Percentiles rank a stretch among this genome's conserved stretches.
Conservation (phyloP, 2,797 vertebrate species). For the Mus minutoides region DNA sequence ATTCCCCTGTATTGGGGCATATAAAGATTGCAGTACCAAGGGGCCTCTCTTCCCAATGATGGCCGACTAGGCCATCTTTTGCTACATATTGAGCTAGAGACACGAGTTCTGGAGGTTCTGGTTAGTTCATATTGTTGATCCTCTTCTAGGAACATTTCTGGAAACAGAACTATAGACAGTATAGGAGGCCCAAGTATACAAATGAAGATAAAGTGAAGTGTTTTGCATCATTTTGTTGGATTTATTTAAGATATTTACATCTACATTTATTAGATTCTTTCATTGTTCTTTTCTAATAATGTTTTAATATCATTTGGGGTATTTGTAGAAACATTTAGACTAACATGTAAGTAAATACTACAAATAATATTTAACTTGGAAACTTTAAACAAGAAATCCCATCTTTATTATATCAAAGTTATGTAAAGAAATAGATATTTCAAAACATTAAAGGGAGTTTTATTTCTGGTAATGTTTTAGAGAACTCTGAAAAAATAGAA, state of each 20-base stretch:
- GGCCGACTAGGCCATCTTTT: too few relatives aligned
- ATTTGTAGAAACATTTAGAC: background rate
- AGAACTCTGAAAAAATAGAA: background rate
- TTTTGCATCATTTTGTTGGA: background rate
- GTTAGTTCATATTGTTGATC: too few relatives aligned
- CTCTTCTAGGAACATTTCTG: background rate
- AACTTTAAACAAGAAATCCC: background rate
- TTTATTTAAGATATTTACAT: background rate
- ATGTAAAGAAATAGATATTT: background rate
- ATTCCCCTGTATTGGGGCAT: too few relatives aligned
- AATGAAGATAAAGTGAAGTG: background rate
- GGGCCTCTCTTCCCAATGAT: too few relatives aligned
- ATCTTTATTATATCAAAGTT: background rate
- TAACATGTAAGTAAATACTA: background rate
- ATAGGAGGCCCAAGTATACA: background rate
- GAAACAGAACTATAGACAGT: background rate
- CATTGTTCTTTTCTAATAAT: background rate
- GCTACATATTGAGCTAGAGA: too few relatives aligned
- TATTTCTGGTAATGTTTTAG: background rate
- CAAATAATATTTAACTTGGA: constrained; percentile 16
- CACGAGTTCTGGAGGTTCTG: too few relatives aligned
- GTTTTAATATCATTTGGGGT: background rate
- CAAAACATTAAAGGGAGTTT: background rate
- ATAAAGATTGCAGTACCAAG: too few relatives aligned
- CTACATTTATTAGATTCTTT: background rate